Conservation (phyloP, 2,113 vertebrate species). For the Butorides virescens region DNA sequence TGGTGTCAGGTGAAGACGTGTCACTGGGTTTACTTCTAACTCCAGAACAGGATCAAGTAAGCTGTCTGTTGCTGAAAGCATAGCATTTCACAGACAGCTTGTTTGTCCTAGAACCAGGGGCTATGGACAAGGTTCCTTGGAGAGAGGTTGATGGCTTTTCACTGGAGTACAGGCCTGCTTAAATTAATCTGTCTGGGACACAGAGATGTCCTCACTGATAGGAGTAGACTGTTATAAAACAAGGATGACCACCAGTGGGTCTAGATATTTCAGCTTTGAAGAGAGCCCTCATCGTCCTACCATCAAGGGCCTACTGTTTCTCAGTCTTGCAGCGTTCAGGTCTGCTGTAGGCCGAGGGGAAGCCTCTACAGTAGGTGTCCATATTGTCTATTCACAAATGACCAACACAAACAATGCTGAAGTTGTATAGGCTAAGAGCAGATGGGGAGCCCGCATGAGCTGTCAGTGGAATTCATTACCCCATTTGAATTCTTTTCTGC, state of each 20-base stretch:
- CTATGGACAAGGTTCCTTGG: not conserved
- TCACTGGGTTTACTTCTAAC: not conserved
- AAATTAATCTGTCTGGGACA: not conserved
- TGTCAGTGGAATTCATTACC: not conserved
- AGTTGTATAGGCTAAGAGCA: not conserved
- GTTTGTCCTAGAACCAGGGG: not conserved
- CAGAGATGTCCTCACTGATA: not conserved
- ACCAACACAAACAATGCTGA: not conserved
- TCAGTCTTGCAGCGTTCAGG: not conserved
- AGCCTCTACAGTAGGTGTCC: not conserved
- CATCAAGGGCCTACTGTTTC: not conserved
- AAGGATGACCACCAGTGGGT: not conserved
- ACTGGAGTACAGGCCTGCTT: not conserved
- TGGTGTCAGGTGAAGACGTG: not conserved
- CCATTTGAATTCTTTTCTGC: not conserved
- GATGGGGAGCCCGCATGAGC: not conserved
- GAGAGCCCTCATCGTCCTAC: not conserved
- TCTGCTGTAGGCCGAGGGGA: not conserved
- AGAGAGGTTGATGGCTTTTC: not conserved
- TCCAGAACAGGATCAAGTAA: not conserved
- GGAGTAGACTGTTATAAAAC: not conserved
- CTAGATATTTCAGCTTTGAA: not conserved
- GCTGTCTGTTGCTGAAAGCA: not conserved
- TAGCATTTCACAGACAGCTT: not conserved
- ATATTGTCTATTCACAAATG: not conserved